A percentile compares a stretch with the other conserved stretches of the same genome.
These are phyloP conservation scores for Tipula confusa DNA, from an alignment of 2,888 invertebrate species.

Conservation along the genomic window DNA sequence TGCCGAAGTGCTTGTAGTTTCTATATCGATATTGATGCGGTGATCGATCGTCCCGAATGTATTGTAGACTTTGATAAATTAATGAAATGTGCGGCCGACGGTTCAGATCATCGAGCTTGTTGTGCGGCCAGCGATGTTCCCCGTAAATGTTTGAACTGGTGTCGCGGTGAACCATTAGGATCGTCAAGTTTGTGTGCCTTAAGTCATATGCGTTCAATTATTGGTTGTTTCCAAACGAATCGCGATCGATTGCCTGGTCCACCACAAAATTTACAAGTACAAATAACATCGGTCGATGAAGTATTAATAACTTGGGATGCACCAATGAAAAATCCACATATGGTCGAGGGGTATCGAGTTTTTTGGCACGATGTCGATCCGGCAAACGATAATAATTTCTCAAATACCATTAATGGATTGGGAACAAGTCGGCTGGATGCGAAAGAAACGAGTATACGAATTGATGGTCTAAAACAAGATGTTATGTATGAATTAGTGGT, in stretches of 20 bases:
- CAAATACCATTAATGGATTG: slow-evolving; percentile 44
- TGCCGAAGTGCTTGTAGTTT: slow-evolving; percentile 83
- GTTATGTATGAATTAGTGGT: slow-evolving; percentile 74
- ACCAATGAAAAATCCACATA: slow-evolving; percentile 75
- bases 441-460: slow-evolving; percentile 62
- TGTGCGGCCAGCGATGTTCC: slow-evolving; percentile 78
- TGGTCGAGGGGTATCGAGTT: slow-evolving; percentile 76
- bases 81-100: slow-evolving; percentile 80
- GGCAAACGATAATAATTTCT: slow-evolving; percentile 33
- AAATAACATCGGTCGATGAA: slow-evolving; percentile 55
- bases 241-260: slow-evolving; percentile 74
- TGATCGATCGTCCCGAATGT: slow-evolving; percentile 75
- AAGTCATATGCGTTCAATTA: slow-evolving; percentile 68
- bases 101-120: slow-evolving; percentile 77
- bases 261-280: slow-evolving; percentile 62
- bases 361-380: slow-evolving; percentile 69
- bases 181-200: slow-evolving; percentile 64
- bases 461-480: slow-evolving; percentile 68
- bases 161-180: slow-evolving; percentile 69
- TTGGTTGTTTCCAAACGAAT: slow-evolving; percentile 77
- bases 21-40: slow-evolving; percentile 76
- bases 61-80: slow-evolving; percentile 78
- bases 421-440: slow-evolving; percentile 67
- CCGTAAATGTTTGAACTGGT: slow-evolving; percentile 76
- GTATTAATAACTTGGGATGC: slow-evolving; percentile 71